Evolutionary conservation across 2,888 invertebrate species (phyloP).

Genomic region (Chironomus tentans): DNA sequence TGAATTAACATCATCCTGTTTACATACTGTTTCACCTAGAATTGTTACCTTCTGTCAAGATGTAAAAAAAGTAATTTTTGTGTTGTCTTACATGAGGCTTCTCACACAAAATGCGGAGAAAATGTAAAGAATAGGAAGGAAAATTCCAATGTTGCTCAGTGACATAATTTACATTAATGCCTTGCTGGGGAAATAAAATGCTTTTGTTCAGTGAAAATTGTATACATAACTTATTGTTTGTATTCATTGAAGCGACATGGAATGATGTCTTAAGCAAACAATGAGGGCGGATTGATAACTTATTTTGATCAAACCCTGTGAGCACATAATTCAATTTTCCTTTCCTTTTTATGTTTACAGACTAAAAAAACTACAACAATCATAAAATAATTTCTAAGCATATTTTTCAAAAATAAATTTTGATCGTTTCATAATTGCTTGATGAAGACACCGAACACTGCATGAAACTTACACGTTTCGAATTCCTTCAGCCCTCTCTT

Average conservation of each 20-base stretch:
- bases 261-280: conserved; percentile 19
- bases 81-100: conserved; percentile 9
- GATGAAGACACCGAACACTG: not conserved
- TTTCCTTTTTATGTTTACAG: too few species aligned
- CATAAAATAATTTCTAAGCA: too few species aligned
- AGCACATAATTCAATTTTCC: not conserved
- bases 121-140: too few species aligned
- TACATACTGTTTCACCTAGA: not conserved
- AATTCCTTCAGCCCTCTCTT: not conserved
- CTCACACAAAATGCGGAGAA: not conserved
- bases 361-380: too few species aligned
- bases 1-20: not conserved
- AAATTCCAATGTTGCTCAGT: not conserved
- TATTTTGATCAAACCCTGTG: not conserved
- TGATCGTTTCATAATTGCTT: not conserved
- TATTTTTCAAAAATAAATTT: too few species aligned
- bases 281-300: conserved; percentile 6
- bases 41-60: not conserved
- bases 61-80: not conserved
- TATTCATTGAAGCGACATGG: conserved; percentile 3
- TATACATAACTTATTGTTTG: conserved; percentile 23
- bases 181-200: not conserved
- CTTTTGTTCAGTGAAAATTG: not conserved
- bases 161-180: not conserved
- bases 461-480: too few species aligned